Conservation (phyloP, 2,113 vertebrate genomes). For the Mixornis gularis region DNA sequence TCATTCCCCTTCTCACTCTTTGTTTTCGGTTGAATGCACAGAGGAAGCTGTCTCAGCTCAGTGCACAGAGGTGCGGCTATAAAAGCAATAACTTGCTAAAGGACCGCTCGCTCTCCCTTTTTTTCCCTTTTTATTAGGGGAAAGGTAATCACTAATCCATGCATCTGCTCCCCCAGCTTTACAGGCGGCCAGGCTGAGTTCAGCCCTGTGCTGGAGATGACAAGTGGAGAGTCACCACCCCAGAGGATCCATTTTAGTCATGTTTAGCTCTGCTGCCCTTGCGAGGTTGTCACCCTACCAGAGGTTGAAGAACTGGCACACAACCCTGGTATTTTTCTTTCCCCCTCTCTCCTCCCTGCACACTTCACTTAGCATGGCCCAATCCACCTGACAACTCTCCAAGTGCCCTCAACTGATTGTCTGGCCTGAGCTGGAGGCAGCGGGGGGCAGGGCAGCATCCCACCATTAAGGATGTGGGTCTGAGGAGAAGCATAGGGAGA, state of each 20-base stretch:
- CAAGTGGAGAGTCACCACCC: neutral
- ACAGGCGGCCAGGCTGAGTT: neutral
- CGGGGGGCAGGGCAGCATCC: neutral
- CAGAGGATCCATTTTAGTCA: neutral
- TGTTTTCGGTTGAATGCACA: constrained; percentile 64
- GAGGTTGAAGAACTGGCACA: constrained; percentile 44
- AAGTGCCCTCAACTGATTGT: constrained; percentile 11
- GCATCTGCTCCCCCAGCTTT: neutral
- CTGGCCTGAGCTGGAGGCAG: neutral
- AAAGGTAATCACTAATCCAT: constrained; percentile 19
- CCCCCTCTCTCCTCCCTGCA: constrained; percentile 20
- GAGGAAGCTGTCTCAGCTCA: constrained; percentile 62
- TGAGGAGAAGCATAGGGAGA: neutral
- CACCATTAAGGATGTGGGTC: neutral
- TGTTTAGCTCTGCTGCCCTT: neutral
- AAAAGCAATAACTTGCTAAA: constrained; percentile 39
- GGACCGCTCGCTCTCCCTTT: neutral
- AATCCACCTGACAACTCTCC: constrained; percentile 53
- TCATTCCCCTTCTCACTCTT: constrained; percentile 50
- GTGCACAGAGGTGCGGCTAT: constrained; percentile 34
- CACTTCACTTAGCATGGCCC: constrained; percentile 65
- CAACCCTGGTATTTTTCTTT: constrained; percentile 10
- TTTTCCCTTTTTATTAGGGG: neutral
- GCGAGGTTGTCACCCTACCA: constrained; percentile 48
- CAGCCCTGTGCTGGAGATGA: constrained; percentile 4